Evolutionary conservation across 1,140 invertebrate genomes (phyloP), one percentile per base, ranked within the genome.

Genomic region (Macrobrachium nipponense): DNA sequence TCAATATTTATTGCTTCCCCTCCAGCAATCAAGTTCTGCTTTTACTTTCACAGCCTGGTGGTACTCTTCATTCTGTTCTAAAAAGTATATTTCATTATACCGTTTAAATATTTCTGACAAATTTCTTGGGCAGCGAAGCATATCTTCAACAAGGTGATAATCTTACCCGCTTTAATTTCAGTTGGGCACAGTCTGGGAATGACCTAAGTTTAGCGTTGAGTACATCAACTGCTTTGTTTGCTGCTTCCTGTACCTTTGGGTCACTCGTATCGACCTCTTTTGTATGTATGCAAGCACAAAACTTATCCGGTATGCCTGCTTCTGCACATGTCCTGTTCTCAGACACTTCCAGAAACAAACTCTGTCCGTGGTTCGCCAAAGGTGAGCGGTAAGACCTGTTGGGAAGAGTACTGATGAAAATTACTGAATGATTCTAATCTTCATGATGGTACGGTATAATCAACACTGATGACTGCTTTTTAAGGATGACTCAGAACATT

Each of bases 271-370:
- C 66, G 2, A 44, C 62, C 18, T 23, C n/a, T 6, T 62, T n/a
- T 17, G 23, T 64, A 7, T 20, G 10, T 18, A 64, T 62, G n/a
- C 78, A 80, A 2, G 61, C 36, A 20, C 78, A 80, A 27, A 66
- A 66, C 17, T 18, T 15, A 15, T 44, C 60, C 1, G 61, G 36
- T 43, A 80, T 66, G 14, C n/a, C 64, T 0, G 64, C 78, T 20
- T 80, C 62, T 18, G 78, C 60, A 36, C 78, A 80, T 15, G 36
- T 80, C n/a, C 78, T 20, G 15, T 23, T 80, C 17, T 80, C 36
- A 7, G 78, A 62, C 12, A 80, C 78, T 62, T 80, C 78, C 7
- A 15, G 20, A 43, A 80, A 80, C 17, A 80, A 44, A 14, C 78
- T 80, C 78, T 80, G 78, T 11, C 78, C 78, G 17, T 59, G 27